Percentiles rank a stretch among this genome's conserved stretches.
Conservation (phyloP, 1,140 invertebrate species). For the Drosophila orosa region DNA sequence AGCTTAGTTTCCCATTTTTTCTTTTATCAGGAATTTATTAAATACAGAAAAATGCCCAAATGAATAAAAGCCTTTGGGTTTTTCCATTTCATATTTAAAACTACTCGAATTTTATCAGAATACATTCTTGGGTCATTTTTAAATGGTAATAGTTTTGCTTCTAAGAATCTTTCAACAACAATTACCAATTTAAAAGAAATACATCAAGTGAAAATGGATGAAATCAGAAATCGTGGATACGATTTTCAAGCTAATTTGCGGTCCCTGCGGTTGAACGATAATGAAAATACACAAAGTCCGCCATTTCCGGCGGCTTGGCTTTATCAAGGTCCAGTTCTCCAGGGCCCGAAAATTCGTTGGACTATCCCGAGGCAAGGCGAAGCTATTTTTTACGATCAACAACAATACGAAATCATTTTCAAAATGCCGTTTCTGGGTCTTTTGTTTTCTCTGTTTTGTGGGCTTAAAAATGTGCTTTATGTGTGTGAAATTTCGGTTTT, state of each 20-base stretch:
- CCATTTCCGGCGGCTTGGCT: slow-evolving; percentile 31
- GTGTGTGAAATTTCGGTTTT: slow-evolving; percentile 51
- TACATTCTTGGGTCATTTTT: background rate
- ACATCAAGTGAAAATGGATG: slow-evolving; percentile 5
- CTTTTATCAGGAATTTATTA: background rate
- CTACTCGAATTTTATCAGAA: background rate
- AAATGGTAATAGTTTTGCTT: background rate
- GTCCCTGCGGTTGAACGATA: slow-evolving; percentile 17
- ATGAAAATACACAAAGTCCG: slow-evolving; percentile 3
- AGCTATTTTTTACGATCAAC: slow-evolving; percentile 16
- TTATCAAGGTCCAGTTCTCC: slow-evolving; percentile 33
- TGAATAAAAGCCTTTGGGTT: background rate
- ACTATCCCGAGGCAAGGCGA: slow-evolving; percentile 1
- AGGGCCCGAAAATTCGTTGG: background rate
- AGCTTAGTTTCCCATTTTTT: background rate
- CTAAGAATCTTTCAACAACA: background rate
- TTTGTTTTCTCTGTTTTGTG: slow-evolving; percentile 33
- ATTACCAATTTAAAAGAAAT: background rate
- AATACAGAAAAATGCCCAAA: background rate
- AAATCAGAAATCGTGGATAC: background rate
- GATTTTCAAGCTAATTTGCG: slow-evolving; percentile 8
- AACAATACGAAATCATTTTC: slow-evolving; percentile 22
- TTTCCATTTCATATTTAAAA: background rate
- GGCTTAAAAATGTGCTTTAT: slow-evolving; percentile 16
- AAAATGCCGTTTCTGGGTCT: slow-evolving; percentile 47